These are phyloP conservation scores for Alloplasta piceator DNA, from an alignment of 2,888 invertebrate genomes.

Conservation along the genomic window DNA sequence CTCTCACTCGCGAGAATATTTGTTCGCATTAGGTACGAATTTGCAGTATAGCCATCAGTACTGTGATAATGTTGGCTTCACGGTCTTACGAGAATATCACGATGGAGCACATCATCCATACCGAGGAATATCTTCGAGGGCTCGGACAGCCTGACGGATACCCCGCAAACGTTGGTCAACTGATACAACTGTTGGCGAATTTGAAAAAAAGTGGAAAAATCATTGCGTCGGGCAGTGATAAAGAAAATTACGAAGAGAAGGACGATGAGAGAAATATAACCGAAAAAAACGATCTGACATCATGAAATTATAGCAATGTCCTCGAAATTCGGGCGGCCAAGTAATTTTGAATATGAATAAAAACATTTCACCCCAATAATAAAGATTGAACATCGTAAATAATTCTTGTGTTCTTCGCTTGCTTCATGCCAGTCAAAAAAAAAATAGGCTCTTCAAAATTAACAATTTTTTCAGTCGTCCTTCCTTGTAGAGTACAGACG, in stretches of 20 bases:
- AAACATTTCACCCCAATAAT: background rate
- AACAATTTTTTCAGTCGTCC: too few species aligned
- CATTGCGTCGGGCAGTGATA: slow-evolving; percentile 1
- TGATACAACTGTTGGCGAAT: slow-evolving; percentile 57
- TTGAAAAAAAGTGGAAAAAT: slow-evolving; percentile 60
- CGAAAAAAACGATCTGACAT: slow-evolving; percentile 1
- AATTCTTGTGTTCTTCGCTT: slow-evolving; percentile 2
- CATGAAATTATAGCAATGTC: slow-evolving; percentile 7
- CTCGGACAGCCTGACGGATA: slow-evolving; percentile 63
- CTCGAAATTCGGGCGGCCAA: too few species aligned
- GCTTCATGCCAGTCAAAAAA: slow-evolving; percentile 46
- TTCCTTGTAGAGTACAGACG: too few species aligned
- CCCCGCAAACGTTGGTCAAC: slow-evolving; percentile 64
- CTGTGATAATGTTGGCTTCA: slow-evolving; percentile 67
- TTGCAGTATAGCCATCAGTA: slow-evolving; percentile 67
- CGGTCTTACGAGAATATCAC: slow-evolving; percentile 63
- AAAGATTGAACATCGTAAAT: background rate
- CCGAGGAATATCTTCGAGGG: slow-evolving; percentile 64
- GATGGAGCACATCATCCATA: slow-evolving; percentile 63
- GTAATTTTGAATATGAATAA: background rate
- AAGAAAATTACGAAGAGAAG: slow-evolving; percentile 22
- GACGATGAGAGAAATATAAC: slow-evolving; percentile 10
- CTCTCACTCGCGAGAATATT: background rate
- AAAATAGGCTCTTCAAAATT: too few species aligned
- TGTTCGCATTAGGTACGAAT: slow-evolving; percentile 57